Base-by-base conservation (phyloP, 2,797 vertebrate species). In the Sebastes diaconus region DNA sequence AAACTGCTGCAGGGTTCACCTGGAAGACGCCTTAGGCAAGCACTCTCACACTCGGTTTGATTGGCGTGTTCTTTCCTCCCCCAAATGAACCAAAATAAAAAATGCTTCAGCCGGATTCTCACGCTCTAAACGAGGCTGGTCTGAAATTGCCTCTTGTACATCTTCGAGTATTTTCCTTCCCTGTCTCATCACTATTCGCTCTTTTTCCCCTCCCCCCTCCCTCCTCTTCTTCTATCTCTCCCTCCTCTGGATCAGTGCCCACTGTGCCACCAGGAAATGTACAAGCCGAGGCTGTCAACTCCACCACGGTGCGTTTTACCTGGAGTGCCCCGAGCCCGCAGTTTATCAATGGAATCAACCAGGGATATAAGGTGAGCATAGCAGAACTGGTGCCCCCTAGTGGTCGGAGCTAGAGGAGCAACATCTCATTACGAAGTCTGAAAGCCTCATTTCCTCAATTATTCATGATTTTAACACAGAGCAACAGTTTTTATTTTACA, bases 321-420 rank as follows among this genome's bases (percentile, higher is more conserved):
- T 99, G 99, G 99, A 98, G 95, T 52, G 98, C 98, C 27, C 98
- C 99, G n/a, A 99, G 98, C 90, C 99, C 99, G 8, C 98, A 99
- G 93, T 99, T 99, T 95, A 97, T 99, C 95, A 99, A 99, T 0
- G 99, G 99, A 84, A 99, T 99, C 95, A 99, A 99, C 95, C 98
- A 99, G 90, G 99, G 98, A 69, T 99, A 99, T 91, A 99, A 99
- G 98, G 99, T 99, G 94, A 92, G 88, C 46, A 8, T 20, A 50
- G 46, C 50, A 2, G 58, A 73, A 82, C 80, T 77, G 70, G 81
- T 93, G 93, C 93, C 27, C 93, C 93, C 94, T 95, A 91, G 93
- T 94, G 94, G 90, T 77, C 72, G 74, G 84, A 86, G 82, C 52
- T 13, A 80, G 83, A 89, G 68, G 59, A 76, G 63, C 20, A 59